Conservation (phyloP, 2,888 invertebrate genomes). For the Pycnomerus fuliginosus region DNA sequence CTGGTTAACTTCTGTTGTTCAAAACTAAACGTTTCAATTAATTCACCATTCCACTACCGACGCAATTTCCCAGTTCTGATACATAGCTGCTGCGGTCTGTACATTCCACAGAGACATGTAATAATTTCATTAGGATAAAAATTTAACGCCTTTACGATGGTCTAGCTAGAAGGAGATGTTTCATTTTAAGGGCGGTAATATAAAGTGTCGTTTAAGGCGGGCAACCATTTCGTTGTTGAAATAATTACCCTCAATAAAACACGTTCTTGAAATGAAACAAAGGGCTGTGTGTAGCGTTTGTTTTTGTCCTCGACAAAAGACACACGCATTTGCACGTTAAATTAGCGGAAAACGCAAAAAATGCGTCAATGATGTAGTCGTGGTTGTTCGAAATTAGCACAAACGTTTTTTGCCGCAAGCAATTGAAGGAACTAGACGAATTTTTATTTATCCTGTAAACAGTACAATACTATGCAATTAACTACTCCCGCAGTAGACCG, state of each 20-base stretch:
- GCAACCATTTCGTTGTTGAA: conserved; percentile 19
- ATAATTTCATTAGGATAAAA: conserved; percentile 1
- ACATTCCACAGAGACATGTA: conserved; percentile 1
- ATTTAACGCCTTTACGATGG: background rate
- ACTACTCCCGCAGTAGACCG: conserved; percentile 15
- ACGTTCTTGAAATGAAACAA: conserved; percentile 22
- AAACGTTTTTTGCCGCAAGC: no score
- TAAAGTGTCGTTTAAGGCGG: conserved; percentile 20
- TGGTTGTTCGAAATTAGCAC: no score
- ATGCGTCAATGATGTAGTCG: no score
- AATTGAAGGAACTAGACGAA: conserved; percentile 11
- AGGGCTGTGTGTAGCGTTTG: conserved; percentile 16
- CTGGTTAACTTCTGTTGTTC: no score
- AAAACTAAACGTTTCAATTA: no score
- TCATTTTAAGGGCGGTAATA: conserved; percentile 8
- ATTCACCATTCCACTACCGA: no score
- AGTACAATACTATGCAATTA: conserved; percentile 24
- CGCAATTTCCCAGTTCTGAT: no score
- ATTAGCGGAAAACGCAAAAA: conserved; percentile 13
- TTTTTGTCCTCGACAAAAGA: conserved; percentile 21
- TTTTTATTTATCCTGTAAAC: conserved; percentile 19
- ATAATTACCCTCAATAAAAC: conserved; percentile 23
- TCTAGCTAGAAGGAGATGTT: background rate
- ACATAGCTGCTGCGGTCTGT: background rate
- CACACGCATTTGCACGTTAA: conserved; percentile 8